Evolutionary conservation across 1,140 invertebrate species (phyloP), one percentile per base, ranked within the genome.

Genomic region (Mercenaria mercenaria): DNA sequence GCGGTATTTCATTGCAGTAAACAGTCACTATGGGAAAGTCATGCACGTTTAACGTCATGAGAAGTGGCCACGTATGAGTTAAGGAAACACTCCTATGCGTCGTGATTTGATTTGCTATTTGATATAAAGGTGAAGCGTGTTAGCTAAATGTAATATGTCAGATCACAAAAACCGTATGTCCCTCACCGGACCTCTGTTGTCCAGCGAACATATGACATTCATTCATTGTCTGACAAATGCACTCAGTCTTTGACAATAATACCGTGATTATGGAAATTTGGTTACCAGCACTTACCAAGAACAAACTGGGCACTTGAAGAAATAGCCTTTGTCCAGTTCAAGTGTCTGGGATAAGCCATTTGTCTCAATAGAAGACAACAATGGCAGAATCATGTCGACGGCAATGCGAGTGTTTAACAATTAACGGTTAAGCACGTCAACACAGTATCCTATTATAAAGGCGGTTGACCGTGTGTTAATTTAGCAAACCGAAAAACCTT

Each of bases 211-310:
- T 72, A 72, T 20, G 18, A 72, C 32, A 72, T 39, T 34, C 67
- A 39, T 8, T 72, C 23, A 20, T 8, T 3, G 39, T 1, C 1
- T 26, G 67, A 72, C 67, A 39, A 20, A 29, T 72, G 18, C 34
- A 39, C 37, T 72, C 34, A 72, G 39, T 6, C 26, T 32, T 6
- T 67, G 26, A 4, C 61, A 67, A 72, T 0, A 41, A 23, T 4
- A 39, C 23, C 39, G 37, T 72, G 37, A 72, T 72, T 72, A 41
- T 72, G 67, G 67, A 72, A 72, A 72, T 72, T 72, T 32, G 32
- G n/a, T n/a, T 23, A 72, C 37, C 67, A 39, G 67, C 10, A 18
- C 39, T 39, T 29, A 6, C 26, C n/a, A 15, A 64, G 20, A 20
- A 29, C 59, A 1, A 64, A 64, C 1, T 64, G 59, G 59, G n/a